Conservation (phyloP, 2,888 invertebrate genomes). For the Timema cristinae region DNA sequence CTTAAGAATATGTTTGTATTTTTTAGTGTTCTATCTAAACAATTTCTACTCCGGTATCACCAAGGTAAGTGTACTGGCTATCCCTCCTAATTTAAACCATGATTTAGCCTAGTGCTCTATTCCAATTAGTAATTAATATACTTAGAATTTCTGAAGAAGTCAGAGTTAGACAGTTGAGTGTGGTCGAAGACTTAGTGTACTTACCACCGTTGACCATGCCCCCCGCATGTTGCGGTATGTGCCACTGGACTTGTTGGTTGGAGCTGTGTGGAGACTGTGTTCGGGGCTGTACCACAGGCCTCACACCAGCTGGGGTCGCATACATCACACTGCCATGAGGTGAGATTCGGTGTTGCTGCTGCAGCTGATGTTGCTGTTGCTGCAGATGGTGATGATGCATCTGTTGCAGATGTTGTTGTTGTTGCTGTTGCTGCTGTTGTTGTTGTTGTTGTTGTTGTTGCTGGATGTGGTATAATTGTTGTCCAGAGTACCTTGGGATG, state of each 20-base stretch:
- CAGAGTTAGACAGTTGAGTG: too few species aligned
- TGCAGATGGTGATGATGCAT: slow-evolving; percentile 22
- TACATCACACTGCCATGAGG: slow-evolving; percentile 20
- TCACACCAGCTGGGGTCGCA: slow-evolving; percentile 15
- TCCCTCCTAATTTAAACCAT: too few species aligned
- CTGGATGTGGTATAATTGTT: slow-evolving; percentile 38
- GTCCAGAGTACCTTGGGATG: slow-evolving; percentile 15
- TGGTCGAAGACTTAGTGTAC: too few species aligned
- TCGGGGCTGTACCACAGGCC: slow-evolving; percentile 15
- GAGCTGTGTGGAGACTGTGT: slow-evolving; percentile 28
- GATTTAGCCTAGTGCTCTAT: too few species aligned
- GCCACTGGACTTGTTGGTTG: slow-evolving; percentile 39
- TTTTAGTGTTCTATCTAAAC: too few species aligned
- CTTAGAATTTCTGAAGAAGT: too few species aligned
- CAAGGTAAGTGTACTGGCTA: too few species aligned
- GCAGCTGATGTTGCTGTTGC: slow-evolving; percentile 31
- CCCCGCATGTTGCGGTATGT: slow-evolving; percentile 37
- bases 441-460: slow-evolving; percentile 33
- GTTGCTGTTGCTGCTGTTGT: slow-evolving; percentile 39
- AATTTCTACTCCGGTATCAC: too few species aligned
- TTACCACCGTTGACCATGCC: slow-evolving; percentile 21
- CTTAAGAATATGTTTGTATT: too few species aligned
- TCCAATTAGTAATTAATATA: too few species aligned
- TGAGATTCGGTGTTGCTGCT: slow-evolving; percentile 28
- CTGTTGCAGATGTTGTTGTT: slow-evolving; percentile 39